A percentile compares a stretch with the other conserved stretches of the same genome.
Evolutionary conservation across 2,797 vertebrate genomes (phyloP).

Genomic region (Clarias fuscus): DNA sequence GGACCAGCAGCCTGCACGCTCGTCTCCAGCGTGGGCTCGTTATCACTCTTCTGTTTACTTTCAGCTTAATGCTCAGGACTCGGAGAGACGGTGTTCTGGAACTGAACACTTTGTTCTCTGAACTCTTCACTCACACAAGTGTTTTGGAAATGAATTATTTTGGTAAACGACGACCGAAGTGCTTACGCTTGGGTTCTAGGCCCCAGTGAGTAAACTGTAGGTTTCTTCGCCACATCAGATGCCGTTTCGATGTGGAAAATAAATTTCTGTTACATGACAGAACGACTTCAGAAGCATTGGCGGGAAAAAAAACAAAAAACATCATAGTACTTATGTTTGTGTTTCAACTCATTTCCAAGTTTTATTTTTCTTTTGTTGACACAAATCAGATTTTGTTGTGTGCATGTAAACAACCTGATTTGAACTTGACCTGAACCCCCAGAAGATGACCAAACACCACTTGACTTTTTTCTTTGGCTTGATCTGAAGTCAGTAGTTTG

Average conservation of each 20-base stretch:
- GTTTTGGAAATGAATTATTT: not conserved
- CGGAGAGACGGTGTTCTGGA: not conserved
- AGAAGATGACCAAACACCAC: no score
- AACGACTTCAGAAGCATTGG: not conserved
- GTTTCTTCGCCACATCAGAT: not conserved
- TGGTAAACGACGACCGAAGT: not conserved
- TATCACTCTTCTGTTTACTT: constrained; percentile 18
- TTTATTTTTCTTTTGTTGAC: not conserved
- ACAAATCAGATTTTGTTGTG: not conserved
- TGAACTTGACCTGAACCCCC: no score
- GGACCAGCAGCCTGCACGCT: constrained; percentile 23
- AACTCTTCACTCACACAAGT: not conserved
- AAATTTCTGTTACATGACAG: not conserved
- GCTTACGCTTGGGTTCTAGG: not conserved
- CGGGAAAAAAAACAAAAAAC: not conserved
- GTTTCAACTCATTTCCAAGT: not conserved
- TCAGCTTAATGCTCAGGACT: not conserved
- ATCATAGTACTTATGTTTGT: not conserved
- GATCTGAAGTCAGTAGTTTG: no score
- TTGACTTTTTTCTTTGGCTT: no score
- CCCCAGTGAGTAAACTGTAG: no score
- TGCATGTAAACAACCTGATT: not conserved
- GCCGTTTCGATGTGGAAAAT: not conserved
- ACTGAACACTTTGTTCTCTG: not conserved
- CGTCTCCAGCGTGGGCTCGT: constrained; percentile 4